Conservation (phyloP, 2,888 invertebrate species). For the Fragum sueziense region DNA sequence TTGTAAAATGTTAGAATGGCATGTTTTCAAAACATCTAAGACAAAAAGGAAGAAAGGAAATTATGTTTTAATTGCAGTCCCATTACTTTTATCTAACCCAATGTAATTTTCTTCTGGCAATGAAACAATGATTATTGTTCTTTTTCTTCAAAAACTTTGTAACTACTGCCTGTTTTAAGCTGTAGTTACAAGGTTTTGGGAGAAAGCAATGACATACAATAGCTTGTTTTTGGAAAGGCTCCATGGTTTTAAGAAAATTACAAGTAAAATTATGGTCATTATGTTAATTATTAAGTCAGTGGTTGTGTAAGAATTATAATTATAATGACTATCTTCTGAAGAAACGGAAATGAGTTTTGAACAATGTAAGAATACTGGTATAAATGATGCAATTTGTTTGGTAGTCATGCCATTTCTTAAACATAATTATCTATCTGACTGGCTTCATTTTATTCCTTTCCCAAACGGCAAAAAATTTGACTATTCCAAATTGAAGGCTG, state of each 20-base stretch:
- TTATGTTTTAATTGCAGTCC: slow-evolving; percentile 8
- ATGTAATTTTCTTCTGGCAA: slow-evolving; percentile 13
- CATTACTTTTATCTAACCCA: slow-evolving; percentile 13
- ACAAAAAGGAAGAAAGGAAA: background rate
- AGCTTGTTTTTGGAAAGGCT: background rate
- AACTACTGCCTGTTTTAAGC: too few relatives aligned
- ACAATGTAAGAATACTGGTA: too few relatives aligned
- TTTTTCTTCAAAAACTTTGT: too few relatives aligned
- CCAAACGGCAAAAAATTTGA: too few relatives aligned
- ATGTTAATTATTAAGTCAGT: background rate
- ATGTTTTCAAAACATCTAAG: background rate
- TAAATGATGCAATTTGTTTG: too few relatives aligned
- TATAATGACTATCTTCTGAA: background rate
- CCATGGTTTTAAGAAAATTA: background rate
- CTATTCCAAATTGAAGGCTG: too few relatives aligned
- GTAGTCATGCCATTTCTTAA: too few relatives aligned
- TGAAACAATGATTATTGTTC: too few relatives aligned
- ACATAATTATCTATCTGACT: too few relatives aligned
- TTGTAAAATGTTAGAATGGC: background rate
- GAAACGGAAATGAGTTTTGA: background rate
- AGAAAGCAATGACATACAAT: background rate
- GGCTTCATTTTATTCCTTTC: too few relatives aligned
- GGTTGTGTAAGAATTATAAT: background rate
- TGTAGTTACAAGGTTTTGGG: too few relatives aligned
- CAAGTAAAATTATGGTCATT: background rate